Conservation (phyloP, 2,113 vertebrate species). For the Phaethon lepturus region DNA sequence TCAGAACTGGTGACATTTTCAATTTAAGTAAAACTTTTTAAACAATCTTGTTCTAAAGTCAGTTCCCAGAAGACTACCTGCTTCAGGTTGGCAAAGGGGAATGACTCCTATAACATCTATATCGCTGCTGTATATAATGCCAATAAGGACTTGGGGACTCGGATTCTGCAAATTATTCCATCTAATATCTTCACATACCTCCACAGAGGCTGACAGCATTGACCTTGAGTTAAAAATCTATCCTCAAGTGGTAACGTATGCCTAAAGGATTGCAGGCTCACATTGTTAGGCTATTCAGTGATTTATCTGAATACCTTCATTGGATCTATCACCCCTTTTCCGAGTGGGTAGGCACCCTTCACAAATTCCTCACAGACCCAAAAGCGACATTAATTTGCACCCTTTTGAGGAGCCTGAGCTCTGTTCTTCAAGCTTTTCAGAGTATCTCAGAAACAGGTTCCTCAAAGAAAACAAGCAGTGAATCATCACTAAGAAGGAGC, state of each 20-base stretch:
- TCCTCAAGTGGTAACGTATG: not conserved
- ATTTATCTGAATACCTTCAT: not conserved
- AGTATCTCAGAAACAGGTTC: not conserved
- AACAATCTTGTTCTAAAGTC: not conserved
- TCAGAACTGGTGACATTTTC: not conserved
- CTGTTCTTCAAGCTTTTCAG: not conserved
- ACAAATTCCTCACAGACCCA: not conserved
- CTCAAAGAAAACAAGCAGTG: not conserved
- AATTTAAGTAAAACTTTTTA: not conserved
- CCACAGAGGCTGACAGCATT: not conserved
- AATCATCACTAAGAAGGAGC: not conserved
- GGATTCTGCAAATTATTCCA: not conserved
- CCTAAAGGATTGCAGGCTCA: not conserved
- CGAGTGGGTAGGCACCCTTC: not conserved
- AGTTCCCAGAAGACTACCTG: not conserved
- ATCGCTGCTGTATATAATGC: accelerated
- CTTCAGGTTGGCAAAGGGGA: not conserved
- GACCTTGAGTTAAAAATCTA: not conserved
- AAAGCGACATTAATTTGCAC: accelerated
- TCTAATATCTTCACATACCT: not conserved
- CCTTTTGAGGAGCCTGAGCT: not conserved
- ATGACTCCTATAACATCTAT: not conserved
- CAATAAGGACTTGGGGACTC: not conserved
- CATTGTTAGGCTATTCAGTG: not conserved
- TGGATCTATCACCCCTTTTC: not conserved